Conservation (phyloP, 2,888 invertebrate genomes). For the Meiosimyza decipiens region DNA sequence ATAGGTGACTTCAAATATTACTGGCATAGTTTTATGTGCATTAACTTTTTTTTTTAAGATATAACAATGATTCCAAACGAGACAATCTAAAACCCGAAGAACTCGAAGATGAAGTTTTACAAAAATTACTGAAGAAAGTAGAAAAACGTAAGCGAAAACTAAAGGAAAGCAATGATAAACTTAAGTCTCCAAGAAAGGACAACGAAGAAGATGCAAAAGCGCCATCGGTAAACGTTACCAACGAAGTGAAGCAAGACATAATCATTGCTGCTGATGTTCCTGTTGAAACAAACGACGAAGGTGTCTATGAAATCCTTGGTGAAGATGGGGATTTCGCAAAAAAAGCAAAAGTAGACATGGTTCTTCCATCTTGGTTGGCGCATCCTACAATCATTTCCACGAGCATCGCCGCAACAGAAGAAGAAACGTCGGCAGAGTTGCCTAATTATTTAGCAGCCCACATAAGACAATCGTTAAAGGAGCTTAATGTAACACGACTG, state of each 20-base stretch:
- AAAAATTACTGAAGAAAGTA: slow-evolving; percentile 72
- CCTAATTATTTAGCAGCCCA: slow-evolving; percentile 71
- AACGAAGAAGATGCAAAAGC: neutral
- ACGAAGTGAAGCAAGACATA: slow-evolving; percentile 23
- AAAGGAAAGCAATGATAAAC: slow-evolving; percentile 47
- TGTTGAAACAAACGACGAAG: neutral
- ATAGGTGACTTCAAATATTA: slow-evolving; percentile 69
- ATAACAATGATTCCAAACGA: slow-evolving; percentile 39
- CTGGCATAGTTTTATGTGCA: neutral
- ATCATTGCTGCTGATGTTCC: slow-evolving; percentile 1
- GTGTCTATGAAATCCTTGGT: slow-evolving; percentile 71
- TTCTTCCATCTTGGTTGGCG: slow-evolving; percentile 88
- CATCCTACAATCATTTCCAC: slow-evolving; percentile 83
- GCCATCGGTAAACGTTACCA: neutral
- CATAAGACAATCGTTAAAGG: slow-evolving; percentile 73
- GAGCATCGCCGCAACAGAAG: slow-evolving; percentile 70
- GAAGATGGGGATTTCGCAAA: slow-evolving; percentile 70
- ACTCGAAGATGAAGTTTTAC: slow-evolving; percentile 71
- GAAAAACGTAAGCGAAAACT: slow-evolving; percentile 67
- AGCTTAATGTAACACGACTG: slow-evolving; percentile 78
- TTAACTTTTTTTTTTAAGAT: slow-evolving; percentile 37
- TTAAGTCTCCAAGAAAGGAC: slow-evolving; percentile 24
- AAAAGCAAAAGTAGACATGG: slow-evolving; percentile 74
- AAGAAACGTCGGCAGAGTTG: slow-evolving; percentile 51
- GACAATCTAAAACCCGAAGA: slow-evolving; percentile 15